Evolutionary conservation across 2,888 invertebrate genomes (phyloP).

Genomic region (Brachyptera putata): DNA sequence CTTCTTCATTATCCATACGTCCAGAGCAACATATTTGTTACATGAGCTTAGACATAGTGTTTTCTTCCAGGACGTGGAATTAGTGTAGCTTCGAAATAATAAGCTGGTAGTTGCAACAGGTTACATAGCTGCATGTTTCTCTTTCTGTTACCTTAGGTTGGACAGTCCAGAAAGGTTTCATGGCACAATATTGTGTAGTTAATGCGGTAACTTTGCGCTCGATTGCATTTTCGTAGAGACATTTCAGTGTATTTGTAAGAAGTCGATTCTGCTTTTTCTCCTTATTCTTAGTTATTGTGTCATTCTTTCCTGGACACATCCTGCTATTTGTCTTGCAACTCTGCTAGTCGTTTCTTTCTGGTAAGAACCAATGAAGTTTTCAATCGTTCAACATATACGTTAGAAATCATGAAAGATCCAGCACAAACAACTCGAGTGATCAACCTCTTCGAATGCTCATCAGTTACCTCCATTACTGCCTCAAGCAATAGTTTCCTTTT

Average conservation of each 20-base stretch:
- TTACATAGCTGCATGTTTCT: background rate
- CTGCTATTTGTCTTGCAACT: too few species aligned
- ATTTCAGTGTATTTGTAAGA: background rate
- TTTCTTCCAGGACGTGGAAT: background rate
- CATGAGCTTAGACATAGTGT: background rate
- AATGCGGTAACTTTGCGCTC: too few species aligned
- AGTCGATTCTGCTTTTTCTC: background rate
- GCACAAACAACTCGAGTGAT: too few species aligned
- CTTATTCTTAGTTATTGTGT: background rate
- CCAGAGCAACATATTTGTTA: too few species aligned
- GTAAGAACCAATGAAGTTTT: too few species aligned
- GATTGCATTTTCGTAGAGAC: background rate
- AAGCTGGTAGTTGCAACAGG: background rate
- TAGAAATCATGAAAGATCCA: too few species aligned
- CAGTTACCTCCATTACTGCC: too few species aligned
- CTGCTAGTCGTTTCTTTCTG: too few species aligned
- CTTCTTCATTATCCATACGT: too few species aligned
- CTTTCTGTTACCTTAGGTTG: background rate
- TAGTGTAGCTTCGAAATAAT: background rate
- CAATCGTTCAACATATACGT: too few species aligned
- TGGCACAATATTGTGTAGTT: background rate
- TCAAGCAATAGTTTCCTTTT: too few species aligned
- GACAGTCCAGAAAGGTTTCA: background rate
- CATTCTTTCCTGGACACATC: background rate
- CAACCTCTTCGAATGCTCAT: too few species aligned